Percentiles rank a stretch among this genome's conserved stretches.
phyloP scores from a whole-genome alignment of 2,888 invertebrate genomes.

The Diarsia mendica region DNA sequence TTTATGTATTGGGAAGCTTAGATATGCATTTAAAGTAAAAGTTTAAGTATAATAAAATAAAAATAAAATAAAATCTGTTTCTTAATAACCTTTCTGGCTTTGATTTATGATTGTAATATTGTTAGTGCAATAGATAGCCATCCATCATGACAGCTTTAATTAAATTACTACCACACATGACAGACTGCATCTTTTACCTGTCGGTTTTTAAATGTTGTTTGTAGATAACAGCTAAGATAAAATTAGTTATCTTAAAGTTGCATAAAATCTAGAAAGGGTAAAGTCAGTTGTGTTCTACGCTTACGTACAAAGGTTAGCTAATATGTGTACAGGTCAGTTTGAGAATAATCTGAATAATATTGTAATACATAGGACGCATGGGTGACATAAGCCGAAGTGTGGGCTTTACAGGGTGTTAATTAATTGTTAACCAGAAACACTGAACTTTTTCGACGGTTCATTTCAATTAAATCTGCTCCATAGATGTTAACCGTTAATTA shows the following conservation, averaged over 20 bases:
- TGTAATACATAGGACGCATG: not conserved
- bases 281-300: not conserved
- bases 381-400: no score
- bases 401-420: not conserved
- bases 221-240: no score
- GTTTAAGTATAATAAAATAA: no score
- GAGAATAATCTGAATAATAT: not conserved
- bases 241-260: no score
- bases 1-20: not conserved
- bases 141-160: not conserved
- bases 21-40: no score
- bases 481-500: not conserved
- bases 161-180: not conserved
- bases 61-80: not conserved
- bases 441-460: no score
- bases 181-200: not conserved
- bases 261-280: not conserved
- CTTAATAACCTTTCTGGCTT: not conserved
- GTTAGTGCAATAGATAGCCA: not conserved
- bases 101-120: not conserved
- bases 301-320: not conserved
- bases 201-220: not conserved
- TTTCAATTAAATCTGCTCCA: not conserved
- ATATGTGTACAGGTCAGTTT: not conserved
- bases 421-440: not conserved